Base-by-base conservation (phyloP, 1,140 invertebrate genomes). In the Dendroctonus ponderosae region DNA sequence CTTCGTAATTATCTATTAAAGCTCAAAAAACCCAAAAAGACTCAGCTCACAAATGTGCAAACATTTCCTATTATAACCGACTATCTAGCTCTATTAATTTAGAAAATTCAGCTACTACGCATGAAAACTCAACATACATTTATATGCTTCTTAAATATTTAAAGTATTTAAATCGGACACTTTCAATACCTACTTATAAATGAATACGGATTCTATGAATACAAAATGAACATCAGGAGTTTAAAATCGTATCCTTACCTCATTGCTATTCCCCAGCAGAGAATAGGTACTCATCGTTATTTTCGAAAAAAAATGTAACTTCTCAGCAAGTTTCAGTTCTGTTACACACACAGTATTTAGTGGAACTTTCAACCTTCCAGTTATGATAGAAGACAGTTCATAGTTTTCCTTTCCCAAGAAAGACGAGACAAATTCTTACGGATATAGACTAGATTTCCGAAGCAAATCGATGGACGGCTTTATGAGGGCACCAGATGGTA, bases 261-360 rank as follows among this genome's bases (percentile, higher is more conserved):
- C 14, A 15, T 7, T 56, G 15, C 7, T n/a, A 46, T 64, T 56
- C 38, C 12, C 62, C 7, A 64, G 40, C n/a, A 64, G 42, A 15
- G 50, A 64, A 48, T 64, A 46, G 6, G 41, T 46, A 38, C 62
- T 64, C 62, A 64, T 64, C 3, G 9, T 14, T n/a, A 39, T n/a
- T 40, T 40, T 1, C 3, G 8, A 8, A 15, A 52, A 40, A 40
- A 39, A 40, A 56, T 5, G 14, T 3, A 26, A 26, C 26, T 26
- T 26, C 26, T 26, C 26, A 26, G 26, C 26, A 26, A 26, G 3
- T 26, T 26, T 26, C 1, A 26, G 26, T 2, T 26, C 26, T 26
- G 26, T 26, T 26, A 26, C 26, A 26, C 26, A 26, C 26, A 26
- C 3, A 1, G 26, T 3, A 3, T 26, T 26, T 26, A 26, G 26